These are phyloP conservation scores for Accipiter virgatus DNA, from an alignment of 2,113 vertebrate genomes.

Conservation along the genomic window DNA sequence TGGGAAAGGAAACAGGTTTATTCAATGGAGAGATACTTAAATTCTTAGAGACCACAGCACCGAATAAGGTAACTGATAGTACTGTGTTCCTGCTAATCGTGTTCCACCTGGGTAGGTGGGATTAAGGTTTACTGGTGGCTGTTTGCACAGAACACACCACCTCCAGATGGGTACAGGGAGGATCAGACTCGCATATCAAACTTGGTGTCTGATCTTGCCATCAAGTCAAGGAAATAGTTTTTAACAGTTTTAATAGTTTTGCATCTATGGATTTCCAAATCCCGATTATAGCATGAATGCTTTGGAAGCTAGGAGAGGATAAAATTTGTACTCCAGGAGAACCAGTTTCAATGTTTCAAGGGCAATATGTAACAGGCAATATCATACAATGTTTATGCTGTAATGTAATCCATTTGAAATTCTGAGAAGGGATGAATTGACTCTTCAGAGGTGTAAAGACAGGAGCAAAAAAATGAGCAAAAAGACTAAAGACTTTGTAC, in stretches of 20 bases:
- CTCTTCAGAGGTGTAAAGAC: neutral
- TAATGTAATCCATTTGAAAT: neutral
- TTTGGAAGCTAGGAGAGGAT: neutral
- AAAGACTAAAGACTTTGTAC: neutral
- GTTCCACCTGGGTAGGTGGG: neutral
- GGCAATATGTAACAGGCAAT: neutral
- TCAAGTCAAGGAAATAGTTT: neutral
- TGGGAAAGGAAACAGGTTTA: neutral
- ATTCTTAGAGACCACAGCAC: neutral
- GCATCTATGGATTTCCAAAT: neutral
- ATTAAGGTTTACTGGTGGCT: neutral
- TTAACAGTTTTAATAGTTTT: neutral
- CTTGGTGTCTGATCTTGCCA: neutral
- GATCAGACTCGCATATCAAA: neutral
- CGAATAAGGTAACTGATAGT: neutral
- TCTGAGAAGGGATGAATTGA: neutral
- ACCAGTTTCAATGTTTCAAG: neutral
- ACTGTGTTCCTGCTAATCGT: neutral
- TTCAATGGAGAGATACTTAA: neutral
- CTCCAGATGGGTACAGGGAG: neutral
- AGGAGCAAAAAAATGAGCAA: neutral
- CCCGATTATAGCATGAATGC: neutral
- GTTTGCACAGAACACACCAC: neutral
- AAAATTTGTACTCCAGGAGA: neutral
- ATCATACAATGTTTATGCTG: neutral